Evolutionary conservation across 2,113 vertebrate genomes (phyloP).

Genomic region (Dermatemys mawii): DNA sequence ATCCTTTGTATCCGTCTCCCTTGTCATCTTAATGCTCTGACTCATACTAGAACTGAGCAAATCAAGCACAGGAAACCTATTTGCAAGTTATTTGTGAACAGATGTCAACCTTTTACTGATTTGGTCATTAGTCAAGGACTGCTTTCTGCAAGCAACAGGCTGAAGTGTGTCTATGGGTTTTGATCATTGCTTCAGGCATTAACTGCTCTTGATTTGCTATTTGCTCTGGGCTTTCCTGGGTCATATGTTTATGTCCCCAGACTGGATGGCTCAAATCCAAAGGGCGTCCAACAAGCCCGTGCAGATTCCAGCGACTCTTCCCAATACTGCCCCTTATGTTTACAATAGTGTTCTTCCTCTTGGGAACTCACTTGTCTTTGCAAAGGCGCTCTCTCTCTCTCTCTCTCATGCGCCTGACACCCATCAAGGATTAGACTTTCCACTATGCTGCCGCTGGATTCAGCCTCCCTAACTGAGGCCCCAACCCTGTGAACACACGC

Average conservation of each 20-base stretch:
- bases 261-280: neutral
- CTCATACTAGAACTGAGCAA: neutral
- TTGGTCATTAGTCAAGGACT: neutral
- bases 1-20: neutral
- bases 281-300: neutral
- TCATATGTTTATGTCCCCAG: neutral
- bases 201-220: neutral
- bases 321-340: neutral
- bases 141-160: neutral
- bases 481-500: neutral
- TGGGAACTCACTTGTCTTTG: neutral
- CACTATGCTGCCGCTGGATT: neutral
- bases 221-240: neutral
- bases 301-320: neutral
- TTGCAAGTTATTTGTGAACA: neutral
- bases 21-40: neutral
- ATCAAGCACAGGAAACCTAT: neutral
- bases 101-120: neutral
- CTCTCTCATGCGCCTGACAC: neutral
- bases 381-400: neutral
- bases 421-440: neutral
- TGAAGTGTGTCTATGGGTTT: neutral
- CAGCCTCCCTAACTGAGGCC: neutral
- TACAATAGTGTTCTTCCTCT: neutral
- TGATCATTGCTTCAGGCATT: neutral